These are phyloP conservation scores for Peucedramus taeniatus DNA, from an alignment of 2,113 vertebrate genomes.

Conservation along the genomic window DNA sequence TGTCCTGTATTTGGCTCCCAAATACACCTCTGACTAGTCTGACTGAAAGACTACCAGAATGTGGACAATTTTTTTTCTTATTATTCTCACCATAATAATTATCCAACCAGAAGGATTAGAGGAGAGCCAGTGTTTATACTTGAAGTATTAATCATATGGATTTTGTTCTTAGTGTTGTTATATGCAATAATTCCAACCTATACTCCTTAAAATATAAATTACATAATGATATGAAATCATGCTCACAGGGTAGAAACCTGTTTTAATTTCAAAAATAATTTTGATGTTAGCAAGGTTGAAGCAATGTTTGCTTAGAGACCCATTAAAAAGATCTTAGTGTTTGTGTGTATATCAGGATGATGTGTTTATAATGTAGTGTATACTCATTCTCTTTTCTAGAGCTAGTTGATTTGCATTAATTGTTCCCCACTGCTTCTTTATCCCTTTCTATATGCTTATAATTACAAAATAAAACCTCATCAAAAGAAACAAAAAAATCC, in stretches of 20 bases:
- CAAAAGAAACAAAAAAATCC: neutral
- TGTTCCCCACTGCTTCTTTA: neutral
- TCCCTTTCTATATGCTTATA: neutral
- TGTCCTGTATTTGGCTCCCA: neutral
- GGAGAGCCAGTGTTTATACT: neutral
- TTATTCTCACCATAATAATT: neutral
- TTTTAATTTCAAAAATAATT: neutral
- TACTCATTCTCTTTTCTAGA: neutral
- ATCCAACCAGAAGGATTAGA: neutral
- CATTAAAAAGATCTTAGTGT: neutral
- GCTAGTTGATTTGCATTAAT: neutral
- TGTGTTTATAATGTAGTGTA: neutral
- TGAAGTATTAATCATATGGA: neutral
- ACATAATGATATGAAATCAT: neutral
- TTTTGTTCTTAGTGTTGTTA: neutral
- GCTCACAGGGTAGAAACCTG: neutral
- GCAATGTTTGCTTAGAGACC: neutral
- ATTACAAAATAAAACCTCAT: neutral
- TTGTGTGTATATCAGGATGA: neutral
- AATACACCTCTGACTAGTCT: accelerated
- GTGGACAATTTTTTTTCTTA: neutral
- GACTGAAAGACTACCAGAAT: neutral
- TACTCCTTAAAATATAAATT: neutral
- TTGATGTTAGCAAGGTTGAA: neutral
- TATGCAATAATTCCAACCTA: neutral